These are phyloP conservation scores for Amiota minor DNA, from an alignment of 2,888 invertebrate species.

Conservation along the genomic window DNA sequence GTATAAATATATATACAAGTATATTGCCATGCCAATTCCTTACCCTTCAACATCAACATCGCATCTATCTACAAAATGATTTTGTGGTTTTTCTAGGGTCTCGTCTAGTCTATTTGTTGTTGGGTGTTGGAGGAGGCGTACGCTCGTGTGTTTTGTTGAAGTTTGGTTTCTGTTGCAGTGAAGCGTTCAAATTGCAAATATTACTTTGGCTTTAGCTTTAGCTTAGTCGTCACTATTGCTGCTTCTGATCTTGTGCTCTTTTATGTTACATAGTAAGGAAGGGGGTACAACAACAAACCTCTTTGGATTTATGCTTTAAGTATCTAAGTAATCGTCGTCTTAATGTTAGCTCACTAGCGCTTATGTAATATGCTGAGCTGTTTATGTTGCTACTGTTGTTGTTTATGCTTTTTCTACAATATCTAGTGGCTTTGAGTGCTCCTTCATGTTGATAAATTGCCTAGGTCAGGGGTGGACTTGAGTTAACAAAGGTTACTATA, in stretches of 20 bases:
- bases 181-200: slow-evolving; percentile 34
- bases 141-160: too few relatives aligned
- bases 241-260: slow-evolving; percentile 35
- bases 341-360: slow-evolving; percentile 52
- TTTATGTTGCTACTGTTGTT: slow-evolving; percentile 25
- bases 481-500: slow-evolving; percentile 11
- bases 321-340: slow-evolving; percentile 48
- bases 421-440: slow-evolving; percentile 32
- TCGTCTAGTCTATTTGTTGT: slow-evolving; percentile 38
- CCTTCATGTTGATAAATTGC: slow-evolving; percentile 59
- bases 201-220: slow-evolving; percentile 32
- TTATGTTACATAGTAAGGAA: not conserved
- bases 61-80: not conserved
- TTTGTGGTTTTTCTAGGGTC: slow-evolving; percentile 29
- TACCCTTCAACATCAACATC: not conserved
- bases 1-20: not conserved
- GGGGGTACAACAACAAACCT: slow-evolving; percentile 17
- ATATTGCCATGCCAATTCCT: too few relatives aligned
- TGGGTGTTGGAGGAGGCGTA: slow-evolving; percentile 27
- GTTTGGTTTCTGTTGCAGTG: slow-evolving; percentile 42
- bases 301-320: slow-evolving; percentile 43
- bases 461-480: slow-evolving; percentile 41
- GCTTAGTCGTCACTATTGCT: slow-evolving; percentile 7
- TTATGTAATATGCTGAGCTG: slow-evolving; percentile 58
- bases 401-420: not conserved